Evolutionary conservation across 2,888 invertebrate genomes (phyloP), one percentile per base, ranked within the genome.

Genomic region (Trileptium ribeirensis): DNA sequence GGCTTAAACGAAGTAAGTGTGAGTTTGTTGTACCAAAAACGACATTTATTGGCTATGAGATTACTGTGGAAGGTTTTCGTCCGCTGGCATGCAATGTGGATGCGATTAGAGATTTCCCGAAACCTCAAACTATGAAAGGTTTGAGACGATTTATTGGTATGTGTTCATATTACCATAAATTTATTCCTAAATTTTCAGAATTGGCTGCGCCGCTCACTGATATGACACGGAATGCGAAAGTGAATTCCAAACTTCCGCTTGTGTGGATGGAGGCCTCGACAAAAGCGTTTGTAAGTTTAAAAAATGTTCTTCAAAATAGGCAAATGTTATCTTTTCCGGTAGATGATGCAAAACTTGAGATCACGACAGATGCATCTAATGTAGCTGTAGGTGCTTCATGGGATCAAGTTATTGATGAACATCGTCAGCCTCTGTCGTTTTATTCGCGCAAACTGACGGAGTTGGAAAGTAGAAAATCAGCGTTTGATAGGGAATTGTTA

Each of bases 401-500:
- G 70, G 15, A 70, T 29, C 70, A 70, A 31, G 70, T 70, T 33
- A 15, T 70, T 8, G 33, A 36, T 33, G 36, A 31, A 33, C 31
- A 33, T 8, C 33, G 31, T 8, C 33, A 70, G 70, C 70, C 70
- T 36, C 36, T 70, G 33, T 29, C 70, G 15, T 70, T 70, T 70
- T 70, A 15, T 36, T 70, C 70, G 8, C 70, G 70, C 8, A 70
- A 70, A 31, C 33, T 70, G n/a, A 15, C 70, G 3, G 33, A 29
- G 3, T 36, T 19, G 31, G 70, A 70, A 70, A 8, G 8, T 29
- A 70, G n/a, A 31, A 70, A 70, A n/a, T 70, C 70, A 33, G 36
- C 70, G 15, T 70, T 70, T n/a, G 70, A 70, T 70, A 70, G 70
- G 36, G 70, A 70, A 70, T n/a, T 70, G 3, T 36, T 70, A 33